A percentile compares a stretch with the other conserved stretches of the same genome.
phyloP scores from a whole-genome alignment of 2,888 invertebrate genomes.

The Limnephilus marmoratus region DNA sequence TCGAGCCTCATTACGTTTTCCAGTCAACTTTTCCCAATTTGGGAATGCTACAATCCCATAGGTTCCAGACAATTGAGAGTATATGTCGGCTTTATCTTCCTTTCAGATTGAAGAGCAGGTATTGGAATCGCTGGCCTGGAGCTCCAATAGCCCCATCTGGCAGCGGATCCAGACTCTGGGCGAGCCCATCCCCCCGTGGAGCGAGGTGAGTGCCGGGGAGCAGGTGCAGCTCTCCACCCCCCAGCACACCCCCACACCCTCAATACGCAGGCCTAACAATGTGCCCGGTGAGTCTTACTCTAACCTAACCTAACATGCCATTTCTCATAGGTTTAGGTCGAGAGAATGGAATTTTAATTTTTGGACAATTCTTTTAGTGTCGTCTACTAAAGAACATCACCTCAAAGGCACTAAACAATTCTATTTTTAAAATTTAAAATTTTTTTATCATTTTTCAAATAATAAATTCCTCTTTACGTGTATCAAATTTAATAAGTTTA shows the following conservation, averaged over 20 bases:
- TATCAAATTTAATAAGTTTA: too few relatives aligned
- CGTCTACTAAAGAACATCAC: too few relatives aligned
- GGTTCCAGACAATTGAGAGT: background rate
- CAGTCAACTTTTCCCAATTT: too few relatives aligned
- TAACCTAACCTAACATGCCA: background rate
- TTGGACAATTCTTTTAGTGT: background rate
- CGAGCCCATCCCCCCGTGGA: constrained; percentile 85
- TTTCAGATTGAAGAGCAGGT: constrained; percentile 93
- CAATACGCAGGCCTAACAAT: constrained; percentile 28
- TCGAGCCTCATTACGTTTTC: too few relatives aligned
- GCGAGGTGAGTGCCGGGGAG: constrained; percentile 79
- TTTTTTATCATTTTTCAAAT: too few relatives aligned
- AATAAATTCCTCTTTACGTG: too few relatives aligned
- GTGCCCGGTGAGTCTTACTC: background rate
- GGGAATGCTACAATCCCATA: background rate
- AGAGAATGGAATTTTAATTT: background rate
- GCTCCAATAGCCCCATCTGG: constrained; percentile 92
- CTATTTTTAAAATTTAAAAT: too few relatives aligned
- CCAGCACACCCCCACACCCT: background rate
- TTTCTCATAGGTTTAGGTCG: background rate
- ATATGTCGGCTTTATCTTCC: background rate
- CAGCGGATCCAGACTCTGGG: constrained; percentile 80
- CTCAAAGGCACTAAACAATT: too few relatives aligned
- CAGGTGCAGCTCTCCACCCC: constrained; percentile 16
- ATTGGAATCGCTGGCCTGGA: constrained; percentile 94